Conservation (phyloP, 2,888 invertebrate genomes). For the Agrochola circellaris region DNA sequence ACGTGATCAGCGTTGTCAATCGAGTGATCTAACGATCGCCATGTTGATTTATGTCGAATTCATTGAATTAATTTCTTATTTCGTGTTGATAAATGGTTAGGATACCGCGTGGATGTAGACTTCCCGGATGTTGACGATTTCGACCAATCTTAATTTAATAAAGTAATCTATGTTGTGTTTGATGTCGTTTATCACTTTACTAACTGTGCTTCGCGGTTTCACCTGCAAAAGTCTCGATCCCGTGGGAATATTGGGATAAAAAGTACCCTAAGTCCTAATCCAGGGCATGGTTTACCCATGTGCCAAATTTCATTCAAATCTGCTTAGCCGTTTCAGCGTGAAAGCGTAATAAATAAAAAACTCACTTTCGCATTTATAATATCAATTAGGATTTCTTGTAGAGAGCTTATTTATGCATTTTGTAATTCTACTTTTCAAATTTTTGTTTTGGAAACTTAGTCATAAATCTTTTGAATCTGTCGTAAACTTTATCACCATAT, state of each 20-base stretch:
- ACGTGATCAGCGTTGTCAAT: slow-evolving; percentile 62
- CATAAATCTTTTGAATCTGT: slow-evolving; percentile 19
- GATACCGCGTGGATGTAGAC: slow-evolving; percentile 15
- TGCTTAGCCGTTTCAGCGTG: no score
- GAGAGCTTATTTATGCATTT: background rate
- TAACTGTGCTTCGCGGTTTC: no score
- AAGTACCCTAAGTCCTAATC: no score
- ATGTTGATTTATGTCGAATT: slow-evolving; percentile 61
- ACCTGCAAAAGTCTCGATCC: no score
- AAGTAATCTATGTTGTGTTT: background rate
- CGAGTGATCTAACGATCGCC: slow-evolving; percentile 49
- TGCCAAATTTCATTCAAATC: no score
- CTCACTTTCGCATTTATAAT: no score
- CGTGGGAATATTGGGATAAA: no score
- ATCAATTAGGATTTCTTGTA: background rate
- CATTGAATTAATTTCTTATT: slow-evolving; percentile 53
- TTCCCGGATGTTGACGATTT: slow-evolving; percentile 55
- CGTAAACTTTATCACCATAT: slow-evolving; percentile 2
- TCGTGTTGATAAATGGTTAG: slow-evolving; percentile 20
- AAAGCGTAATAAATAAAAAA: no score
- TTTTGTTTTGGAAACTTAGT: slow-evolving; percentile 10
- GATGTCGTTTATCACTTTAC: slow-evolving; percentile 28
- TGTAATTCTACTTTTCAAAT: background rate
- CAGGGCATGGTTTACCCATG: no score
- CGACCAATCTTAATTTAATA: background rate